Evolutionary conservation across 2,888 invertebrate genomes (phyloP), one percentile per base, ranked within the genome.

Genomic region (Clepsis dumicolana): DNA sequence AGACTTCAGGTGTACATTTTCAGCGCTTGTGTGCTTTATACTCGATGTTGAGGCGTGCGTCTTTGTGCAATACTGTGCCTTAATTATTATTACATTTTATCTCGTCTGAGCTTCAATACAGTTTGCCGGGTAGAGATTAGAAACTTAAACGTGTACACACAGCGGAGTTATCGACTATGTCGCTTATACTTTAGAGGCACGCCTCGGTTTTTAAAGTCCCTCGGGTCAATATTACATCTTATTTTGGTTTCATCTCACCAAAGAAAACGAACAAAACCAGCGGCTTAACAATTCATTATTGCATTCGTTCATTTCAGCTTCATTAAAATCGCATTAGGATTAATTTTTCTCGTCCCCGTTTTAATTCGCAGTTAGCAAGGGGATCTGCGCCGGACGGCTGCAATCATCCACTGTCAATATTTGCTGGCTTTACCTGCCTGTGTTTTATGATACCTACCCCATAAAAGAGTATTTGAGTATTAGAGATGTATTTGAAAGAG

Each of bases 311-410:
- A 89, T 90, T 92, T 89, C 84, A 86, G 87, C 89, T 93, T 93
- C 93, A 93, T 93, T 93, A 93, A 93, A 92, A 93, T 93, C 93
- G 93, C 90, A 93, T 93, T 93, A 93, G 93, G 93, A 93, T 93
- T 93, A 93, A 91, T 93, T 92, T 92, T 93, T 93, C 91, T 90
- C 92, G 88, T 91, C 89, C 92, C 90, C 83, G 84, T 91, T 93
- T 93, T 90, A 91, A 93, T 91, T 93, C 88, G 83, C 87, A 87
- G 90, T 89, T 90, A 88, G 89, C 90, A 83, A 83, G 90, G 90
- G 92, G 91, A 90, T 87, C 90, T 81, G 76, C 80, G 85, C 83
- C 82, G 86, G 90, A 85, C 89, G 86, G 80, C 82, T 87, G 90
- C 91, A 93, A 93, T 93, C 92, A 88, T 86, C 90, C 82, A 87